Evolutionary conservation across 2,113 vertebrate genomes (phyloP), one percentile per base, ranked within the genome.

Genomic region (Zosterops pallidus): DNA sequence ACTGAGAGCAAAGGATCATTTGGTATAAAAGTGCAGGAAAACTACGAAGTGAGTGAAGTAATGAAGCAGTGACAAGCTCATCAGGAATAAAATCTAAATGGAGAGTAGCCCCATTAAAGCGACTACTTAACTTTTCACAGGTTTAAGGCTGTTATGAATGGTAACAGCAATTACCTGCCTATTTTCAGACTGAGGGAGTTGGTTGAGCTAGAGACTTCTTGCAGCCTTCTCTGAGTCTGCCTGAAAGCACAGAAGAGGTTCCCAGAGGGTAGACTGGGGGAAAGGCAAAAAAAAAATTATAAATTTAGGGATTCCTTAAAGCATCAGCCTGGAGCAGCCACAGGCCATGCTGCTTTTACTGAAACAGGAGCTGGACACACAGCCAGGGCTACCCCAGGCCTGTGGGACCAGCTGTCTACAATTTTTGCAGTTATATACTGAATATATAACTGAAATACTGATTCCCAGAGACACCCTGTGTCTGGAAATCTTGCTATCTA

Each of bases 41-140:
- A 83, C 22, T 69, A 69, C 7, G 83, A 96, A 53, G 25, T 57
- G 74, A 74, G 59, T 77, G 96, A 86, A 94, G 24, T 90, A 96
- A 96, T 86, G 95, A 94, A 96, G 90, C 86, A 75, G 69, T 44
- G 79, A 47, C 59, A 87, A 33, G 42, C 91, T 94, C 60, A 89
- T 94, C 77, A 89, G 83, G 75, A 79, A 18, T 49, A 71, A 69
- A 76, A 95, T 82, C 72, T 80, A 71, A 29, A 82, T 41, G 28
- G 16, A 84, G 94, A 95, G 65, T 13, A 50, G 26, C 70, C 67
- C 39, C 72, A 67, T 80, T 92, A 94, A 93, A 95, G 93, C 68
- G 6, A 18, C 16, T 7, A 37, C 52, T 37, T 92, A 74, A 78
- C 89, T 95, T 57, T 41, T 59, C 85, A 46, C 49, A 79, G 70